phyloP scores from a whole-genome alignment of 2,888 invertebrate species.

The Drosophila imparisetae region DNA sequence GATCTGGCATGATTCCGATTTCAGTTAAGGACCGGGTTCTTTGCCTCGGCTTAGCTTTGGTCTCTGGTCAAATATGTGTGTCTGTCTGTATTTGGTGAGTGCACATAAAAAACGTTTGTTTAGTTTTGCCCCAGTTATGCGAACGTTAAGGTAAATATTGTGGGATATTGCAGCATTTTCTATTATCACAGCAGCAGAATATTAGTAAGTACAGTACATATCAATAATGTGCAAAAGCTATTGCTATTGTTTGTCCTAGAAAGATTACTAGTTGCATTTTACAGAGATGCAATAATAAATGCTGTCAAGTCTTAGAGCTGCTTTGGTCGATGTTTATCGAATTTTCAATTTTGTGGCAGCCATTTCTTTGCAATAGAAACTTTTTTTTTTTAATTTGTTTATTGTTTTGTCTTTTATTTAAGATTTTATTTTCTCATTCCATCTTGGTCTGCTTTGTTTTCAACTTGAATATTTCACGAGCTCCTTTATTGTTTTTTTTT shows the following conservation, averaged over 20 bases:
- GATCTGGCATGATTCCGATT: slow-evolving; percentile 20
- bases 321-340: not conserved
- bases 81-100: slow-evolving; percentile 21
- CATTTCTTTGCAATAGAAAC: slow-evolving; percentile 1
- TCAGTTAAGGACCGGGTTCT: slow-evolving; percentile 6
- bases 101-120: slow-evolving; percentile 31
- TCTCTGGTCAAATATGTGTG: slow-evolving; percentile 15
- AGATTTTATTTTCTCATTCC: not conserved
- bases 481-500: slow-evolving; percentile 13
- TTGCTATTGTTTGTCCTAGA: not conserved
- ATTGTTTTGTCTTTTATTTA: not conserved
- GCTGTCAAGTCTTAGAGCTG: not conserved
- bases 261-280: not conserved
- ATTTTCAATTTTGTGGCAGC: not conserved
- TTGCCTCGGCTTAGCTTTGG: slow-evolving; percentile 7
- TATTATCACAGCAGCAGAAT: slow-evolving; percentile 10
- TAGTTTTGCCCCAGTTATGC: slow-evolving; percentile 23
- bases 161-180: slow-evolving; percentile 8
- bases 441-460: not conserved
- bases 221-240: not conserved
- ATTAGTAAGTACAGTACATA: not conserved
- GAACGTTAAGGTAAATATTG: slow-evolving; percentile 36
- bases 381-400: slow-evolving; percentile 1
- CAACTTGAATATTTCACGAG: slow-evolving; percentile 26
- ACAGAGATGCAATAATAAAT: no score